A percentile compares a stretch with the other conserved stretches of the same genome.
Conservation (phyloP, 2,888 invertebrate species). For the Campoplex nolae region DNA sequence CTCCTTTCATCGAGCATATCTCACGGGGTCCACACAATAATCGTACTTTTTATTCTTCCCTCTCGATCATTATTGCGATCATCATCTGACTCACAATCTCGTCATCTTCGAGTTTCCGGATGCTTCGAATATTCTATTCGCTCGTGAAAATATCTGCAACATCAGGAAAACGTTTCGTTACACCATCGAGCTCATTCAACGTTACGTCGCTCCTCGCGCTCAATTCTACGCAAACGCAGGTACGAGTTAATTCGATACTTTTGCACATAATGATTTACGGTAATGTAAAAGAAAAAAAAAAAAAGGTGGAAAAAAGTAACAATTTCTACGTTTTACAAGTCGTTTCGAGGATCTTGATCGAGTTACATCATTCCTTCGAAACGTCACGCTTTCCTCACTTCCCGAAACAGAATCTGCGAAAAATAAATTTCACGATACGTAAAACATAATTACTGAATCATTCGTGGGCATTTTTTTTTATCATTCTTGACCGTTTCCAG, state of each 20-base stretch:
- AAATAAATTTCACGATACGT: neutral
- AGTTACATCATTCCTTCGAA: conserved; percentile 20
- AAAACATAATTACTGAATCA: neutral
- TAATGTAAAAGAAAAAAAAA: neutral
- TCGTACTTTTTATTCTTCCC: conserved; percentile 14
- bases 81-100: conserved; percentile 21
- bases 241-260: conserved; percentile 8
- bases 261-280: neutral
- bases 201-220: conserved; percentile 6
- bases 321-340: neutral
- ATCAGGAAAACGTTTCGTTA: conserved; percentile 18
- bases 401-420: neutral
- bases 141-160: neutral
- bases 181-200: conserved; percentile 1
- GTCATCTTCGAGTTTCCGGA: conserved; percentile 16
- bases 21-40: neutral
- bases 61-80: conserved; percentile 5
- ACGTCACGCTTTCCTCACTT: conserved; percentile 53
- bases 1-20: neutral
- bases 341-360: conserved; percentile 16
- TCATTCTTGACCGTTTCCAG: neutral
- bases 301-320: neutral
- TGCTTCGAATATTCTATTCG: neutral
- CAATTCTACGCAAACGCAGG: neutral
- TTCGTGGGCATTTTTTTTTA: neutral